Conservation (phyloP, 2,888 invertebrate genomes). For the Heteromurus nitidus region DNA sequence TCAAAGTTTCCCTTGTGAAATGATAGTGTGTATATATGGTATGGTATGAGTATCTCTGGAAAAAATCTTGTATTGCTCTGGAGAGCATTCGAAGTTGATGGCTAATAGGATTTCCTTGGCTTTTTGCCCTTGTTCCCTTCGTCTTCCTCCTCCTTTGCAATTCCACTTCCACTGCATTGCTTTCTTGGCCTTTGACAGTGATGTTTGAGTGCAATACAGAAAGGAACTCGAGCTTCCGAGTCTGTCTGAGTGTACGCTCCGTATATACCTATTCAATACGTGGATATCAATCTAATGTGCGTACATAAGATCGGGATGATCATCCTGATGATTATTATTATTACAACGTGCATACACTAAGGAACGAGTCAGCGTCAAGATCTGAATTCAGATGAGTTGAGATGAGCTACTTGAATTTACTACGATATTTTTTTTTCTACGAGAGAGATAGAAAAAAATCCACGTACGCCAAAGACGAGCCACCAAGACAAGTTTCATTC, state of each 20-base stretch:
- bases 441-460: too few species aligned
- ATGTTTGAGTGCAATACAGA: slow-evolving; percentile 4
- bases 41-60: slow-evolving; percentile 11
- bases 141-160: too few species aligned
- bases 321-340: slow-evolving; percentile 58
- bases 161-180: too few species aligned
- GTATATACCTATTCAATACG: slow-evolving; percentile 32
- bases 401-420: slow-evolving; percentile 71
- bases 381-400: slow-evolving; percentile 71
- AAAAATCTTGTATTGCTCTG: slow-evolving; percentile 34
- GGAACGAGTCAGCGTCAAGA: slow-evolving; percentile 71
- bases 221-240: too few species aligned
- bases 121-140: slow-evolving; percentile 28
- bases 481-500: neutral
- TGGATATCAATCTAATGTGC: slow-evolving; percentile 53
- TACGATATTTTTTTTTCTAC: neutral
- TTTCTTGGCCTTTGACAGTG: slow-evolving; percentile 35
- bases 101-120: slow-evolving; percentile 43
- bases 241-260: too few species aligned
- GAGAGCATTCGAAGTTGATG: slow-evolving; percentile 43
- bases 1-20: slow-evolving; percentile 22
- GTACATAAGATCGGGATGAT: slow-evolving; percentile 37
- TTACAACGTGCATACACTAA: slow-evolving; percentile 57
- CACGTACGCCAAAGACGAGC: slow-evolving; percentile 15
- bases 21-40: neutral